phyloP scores from a whole-genome alignment of 2,888 invertebrate genomes.

The Cheilosia grossa region DNA sequence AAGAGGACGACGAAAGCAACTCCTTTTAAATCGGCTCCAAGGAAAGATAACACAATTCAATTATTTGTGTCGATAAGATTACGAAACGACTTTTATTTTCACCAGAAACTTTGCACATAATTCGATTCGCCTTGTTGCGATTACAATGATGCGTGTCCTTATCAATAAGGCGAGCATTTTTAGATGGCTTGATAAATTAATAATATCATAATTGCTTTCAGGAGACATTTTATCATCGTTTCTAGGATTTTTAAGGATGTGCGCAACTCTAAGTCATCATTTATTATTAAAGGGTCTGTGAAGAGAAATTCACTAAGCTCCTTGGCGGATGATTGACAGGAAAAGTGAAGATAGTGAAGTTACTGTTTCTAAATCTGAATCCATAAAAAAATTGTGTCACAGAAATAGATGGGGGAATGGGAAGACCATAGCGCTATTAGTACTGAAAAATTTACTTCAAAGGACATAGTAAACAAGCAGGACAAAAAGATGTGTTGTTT shows the following conservation, averaged over 20 bases:
- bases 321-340: slow-evolving; percentile 54
- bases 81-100: slow-evolving; percentile 17
- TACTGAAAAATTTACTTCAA: slow-evolving; percentile 71
- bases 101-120: slow-evolving; percentile 42
- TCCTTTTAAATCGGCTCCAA: slow-evolving; percentile 58
- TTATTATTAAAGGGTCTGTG: slow-evolving; percentile 63
- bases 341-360: slow-evolving; percentile 28
- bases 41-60: slow-evolving; percentile 55
- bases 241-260: slow-evolving; percentile 20
- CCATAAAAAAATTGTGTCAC: slow-evolving; percentile 27
- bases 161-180: slow-evolving; percentile 14
- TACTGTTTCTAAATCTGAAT: slow-evolving; percentile 32
- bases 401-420: not conserved
- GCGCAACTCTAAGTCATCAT: slow-evolving; percentile 28
- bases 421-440: slow-evolving; percentile 50
- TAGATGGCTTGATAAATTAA: slow-evolving; percentile 63
- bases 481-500: slow-evolving; percentile 59
- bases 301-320: slow-evolving; percentile 38
- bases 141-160: slow-evolving; percentile 69
- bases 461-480: slow-evolving; percentile 67
- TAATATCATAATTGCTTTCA: slow-evolving; percentile 70
- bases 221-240: slow-evolving; percentile 18
- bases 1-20: slow-evolving; percentile 26
- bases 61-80: slow-evolving; percentile 59
- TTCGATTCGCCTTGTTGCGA: slow-evolving; percentile 70